These are phyloP conservation scores for Hylyphantes graminicola DNA, from an alignment of 1,140 invertebrate species.

Conservation along the genomic window DNA sequence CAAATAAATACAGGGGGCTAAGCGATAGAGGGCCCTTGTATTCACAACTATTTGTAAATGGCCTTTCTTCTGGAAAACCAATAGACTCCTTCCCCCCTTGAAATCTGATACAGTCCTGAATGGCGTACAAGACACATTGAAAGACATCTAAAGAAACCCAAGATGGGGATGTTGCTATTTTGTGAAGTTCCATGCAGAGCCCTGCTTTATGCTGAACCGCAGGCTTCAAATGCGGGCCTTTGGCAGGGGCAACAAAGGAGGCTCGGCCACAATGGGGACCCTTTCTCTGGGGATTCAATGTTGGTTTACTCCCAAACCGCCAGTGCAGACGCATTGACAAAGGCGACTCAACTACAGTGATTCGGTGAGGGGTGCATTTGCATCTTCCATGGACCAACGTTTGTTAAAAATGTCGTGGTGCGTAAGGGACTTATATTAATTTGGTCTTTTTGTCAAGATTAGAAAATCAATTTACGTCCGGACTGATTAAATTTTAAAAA, in stretches of 20 bases:
- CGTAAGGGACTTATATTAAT: too few relatives aligned
- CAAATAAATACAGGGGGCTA: slow-evolving; percentile 17
- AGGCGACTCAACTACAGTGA: too few relatives aligned
- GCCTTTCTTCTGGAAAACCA: slow-evolving; percentile 31
- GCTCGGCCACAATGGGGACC: slow-evolving; percentile 23
- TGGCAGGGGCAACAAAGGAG: slow-evolving; percentile 5
- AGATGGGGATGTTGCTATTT: slow-evolving; percentile 39
- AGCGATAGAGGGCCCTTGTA: slow-evolving; percentile 2
- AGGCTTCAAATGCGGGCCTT: slow-evolving; percentile 53
- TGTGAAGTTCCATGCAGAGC: slow-evolving; percentile 20
- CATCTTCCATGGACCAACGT: too few relatives aligned
- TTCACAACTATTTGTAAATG: slow-evolving; percentile 50
- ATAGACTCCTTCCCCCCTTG: slow-evolving; percentile 21
- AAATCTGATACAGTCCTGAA: slow-evolving; percentile 56
- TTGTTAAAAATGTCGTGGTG: too few relatives aligned
- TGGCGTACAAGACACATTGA: slow-evolving; percentile 51
- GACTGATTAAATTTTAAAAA: too few relatives aligned
- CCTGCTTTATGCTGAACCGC: slow-evolving; percentile 25
- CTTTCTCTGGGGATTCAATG: slow-evolving; percentile 5
- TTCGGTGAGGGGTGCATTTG: too few relatives aligned
- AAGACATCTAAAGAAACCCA: slow-evolving; percentile 8
- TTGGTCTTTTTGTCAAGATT: too few relatives aligned
- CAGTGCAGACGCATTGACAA: slow-evolving; percentile 1
- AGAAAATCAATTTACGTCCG: too few relatives aligned
- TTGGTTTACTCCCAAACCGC: slow-evolving; percentile 8